Percentiles rank a stretch among this genome's conserved stretches.
These are phyloP conservation scores for Junonia oenone DNA, from an alignment of 2,888 invertebrate genomes.

Conservation along the genomic window DNA sequence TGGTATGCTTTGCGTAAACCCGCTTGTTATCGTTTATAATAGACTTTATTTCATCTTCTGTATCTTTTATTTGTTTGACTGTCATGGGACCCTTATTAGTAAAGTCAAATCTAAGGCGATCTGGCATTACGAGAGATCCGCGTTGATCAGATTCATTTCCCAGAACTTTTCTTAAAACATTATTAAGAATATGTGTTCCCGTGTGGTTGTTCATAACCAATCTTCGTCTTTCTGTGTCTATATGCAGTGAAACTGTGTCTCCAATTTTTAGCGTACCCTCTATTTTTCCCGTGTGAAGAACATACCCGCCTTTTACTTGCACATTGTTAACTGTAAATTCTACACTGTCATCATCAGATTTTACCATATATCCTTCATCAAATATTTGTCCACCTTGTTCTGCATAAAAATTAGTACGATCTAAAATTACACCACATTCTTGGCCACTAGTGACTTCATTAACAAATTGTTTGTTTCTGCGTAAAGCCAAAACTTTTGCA, in stretches of 20 bases:
- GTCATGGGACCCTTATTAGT: slow-evolving; percentile 96
- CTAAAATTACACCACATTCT: slow-evolving; percentile 94
- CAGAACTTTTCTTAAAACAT: slow-evolving; percentile 92
- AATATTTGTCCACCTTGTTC: slow-evolving; percentile 99
- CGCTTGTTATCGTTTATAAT: slow-evolving; percentile 86
- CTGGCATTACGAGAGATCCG: slow-evolving; percentile 98
- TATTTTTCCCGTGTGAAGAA: slow-evolving; percentile 94
- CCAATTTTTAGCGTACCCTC: slow-evolving; percentile 92
- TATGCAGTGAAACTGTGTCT: slow-evolving; percentile 88
- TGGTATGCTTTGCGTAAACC: slow-evolving; percentile 93
- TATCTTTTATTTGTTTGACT: slow-evolving; percentile 89
- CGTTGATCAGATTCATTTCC: slow-evolving; percentile 96
- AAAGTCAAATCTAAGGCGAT: slow-evolving; percentile 98
- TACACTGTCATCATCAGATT: slow-evolving; percentile 88
- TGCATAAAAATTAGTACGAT: slow-evolving; percentile 97
- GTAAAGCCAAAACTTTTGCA: slow-evolving; percentile 89
- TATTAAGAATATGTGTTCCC: slow-evolving; percentile 98
- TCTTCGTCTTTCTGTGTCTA: slow-evolving; percentile 91
- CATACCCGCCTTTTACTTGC: slow-evolving; percentile 96
- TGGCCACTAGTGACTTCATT: slow-evolving; percentile 89
- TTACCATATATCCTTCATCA: slow-evolving; percentile 95
- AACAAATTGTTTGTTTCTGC: slow-evolving; percentile 91
- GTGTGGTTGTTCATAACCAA: slow-evolving; percentile 99
- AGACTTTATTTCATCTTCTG: slow-evolving; percentile 88
- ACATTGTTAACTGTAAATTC: slow-evolving; percentile 96